Conservation (phyloP, 1,140 invertebrate species). For the Eubasilissa regina region DNA sequence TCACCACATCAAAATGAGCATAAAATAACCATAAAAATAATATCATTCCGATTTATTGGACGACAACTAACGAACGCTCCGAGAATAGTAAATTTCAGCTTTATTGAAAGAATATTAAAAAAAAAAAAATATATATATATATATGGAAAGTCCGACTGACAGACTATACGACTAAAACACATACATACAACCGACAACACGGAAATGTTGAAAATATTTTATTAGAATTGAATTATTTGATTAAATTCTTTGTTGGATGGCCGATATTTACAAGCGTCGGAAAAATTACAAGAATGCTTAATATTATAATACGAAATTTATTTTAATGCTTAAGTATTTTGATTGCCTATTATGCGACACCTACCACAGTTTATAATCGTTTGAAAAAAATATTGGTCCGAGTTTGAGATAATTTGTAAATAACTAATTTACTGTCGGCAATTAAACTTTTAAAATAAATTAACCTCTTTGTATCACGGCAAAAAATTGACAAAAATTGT, state of each 20-base stretch:
- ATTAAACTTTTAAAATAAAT: too few species aligned
- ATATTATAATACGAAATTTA: not conserved
- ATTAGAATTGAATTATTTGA: not conserved
- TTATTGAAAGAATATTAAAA: constrained; percentile 18
- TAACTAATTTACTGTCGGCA: too few species aligned
- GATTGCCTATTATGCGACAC: constrained; percentile 1
- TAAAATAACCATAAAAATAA: constrained; percentile 57
- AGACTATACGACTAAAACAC: too few species aligned
- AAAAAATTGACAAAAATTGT: too few species aligned
- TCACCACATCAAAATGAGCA: constrained; percentile 41
- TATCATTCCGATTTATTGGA: constrained; percentile 45
- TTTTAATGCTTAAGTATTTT: not conserved
- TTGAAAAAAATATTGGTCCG: too few species aligned
- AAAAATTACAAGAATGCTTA: not conserved
- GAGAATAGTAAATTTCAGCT: constrained; percentile 6
- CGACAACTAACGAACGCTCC: constrained; percentile 18
- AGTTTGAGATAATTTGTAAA: too few species aligned
- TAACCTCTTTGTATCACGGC: too few species aligned
- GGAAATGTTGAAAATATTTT: not conserved
- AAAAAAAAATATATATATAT: not conserved
- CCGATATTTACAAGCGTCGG: not conserved
- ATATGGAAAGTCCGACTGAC: not conserved
- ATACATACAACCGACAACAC: too few species aligned
- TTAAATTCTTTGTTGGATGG: not conserved
- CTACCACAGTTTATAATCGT: not conserved